Evolutionary conservation across 2,797 vertebrate species (phyloP), one percentile per base, ranked within the genome.

Genomic region (Alosa sapidissima): DNA sequence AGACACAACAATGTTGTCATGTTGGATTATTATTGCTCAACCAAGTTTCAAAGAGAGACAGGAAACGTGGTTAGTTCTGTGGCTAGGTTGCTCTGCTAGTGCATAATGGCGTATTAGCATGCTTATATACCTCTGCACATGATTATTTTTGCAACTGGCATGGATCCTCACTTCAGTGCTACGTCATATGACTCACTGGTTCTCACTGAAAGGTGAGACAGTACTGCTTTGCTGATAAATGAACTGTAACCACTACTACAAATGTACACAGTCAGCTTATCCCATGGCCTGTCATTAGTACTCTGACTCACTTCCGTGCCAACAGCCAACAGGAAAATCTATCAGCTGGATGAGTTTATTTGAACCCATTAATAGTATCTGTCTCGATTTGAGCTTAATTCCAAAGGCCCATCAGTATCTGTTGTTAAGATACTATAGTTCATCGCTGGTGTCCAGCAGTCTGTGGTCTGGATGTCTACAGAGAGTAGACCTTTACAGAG

Each of bases 51-150:
- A 0, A 28, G 21, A 41, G 16, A 45, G 41, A 78, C 72, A 78
- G 72, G 72, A 78, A 78, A n/a, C 72, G 8, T 78, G 72, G 72
- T 47, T 45, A 78, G 72, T 16, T 47, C 41, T 78, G 72, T 78
- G 72, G 72, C 72, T 21, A 36, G 16, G 16, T 45, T 78, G 72
- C 72, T 19, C 72, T 47, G 72, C 72, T n/a, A 14, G 36, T 47
- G 72, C 72, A 78, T 21, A 47, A 21, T 19, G 41, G 45, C 36
- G 5, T 47, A 41, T 75, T 65, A 65, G 62, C 72, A n/a, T 78
- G 36, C 72, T 21, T 45, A 14, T 21, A 78, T 21, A 62, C 6
- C 16, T 78, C 72, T 78, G 72, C 72, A 9, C 36, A 21, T 13
- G 41, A 47, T 16, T 45, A 78, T 5, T 78, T 78, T 45, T 78